Base-by-base conservation (phyloP, 1,140 invertebrate genomes). In the Calliopsis andreniformis region DNA sequence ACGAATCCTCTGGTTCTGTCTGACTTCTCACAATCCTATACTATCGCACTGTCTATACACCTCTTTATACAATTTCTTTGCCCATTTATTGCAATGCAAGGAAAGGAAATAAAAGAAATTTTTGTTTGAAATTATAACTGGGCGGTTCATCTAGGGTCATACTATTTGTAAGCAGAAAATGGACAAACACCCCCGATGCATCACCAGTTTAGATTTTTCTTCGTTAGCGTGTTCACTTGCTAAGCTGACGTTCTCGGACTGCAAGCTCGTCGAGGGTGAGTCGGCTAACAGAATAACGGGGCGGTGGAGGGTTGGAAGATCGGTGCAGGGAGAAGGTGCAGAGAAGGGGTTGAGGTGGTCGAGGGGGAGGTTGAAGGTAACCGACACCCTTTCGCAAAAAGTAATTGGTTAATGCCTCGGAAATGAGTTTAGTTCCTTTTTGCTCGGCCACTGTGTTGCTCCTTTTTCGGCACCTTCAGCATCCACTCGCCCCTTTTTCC, bases 351-450 rank as follows among this genome's bases (percentile, higher is more conserved):
- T 49, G 72, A 72, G 66, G 43, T n/a, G 59, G 39, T 63, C 62
- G 79, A 3, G 72, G 68, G 78, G 77, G 73, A 83, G 84, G 83
- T 81, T 82, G 87, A 89, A 89, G 87, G 89, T 88, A 90, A 90
- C 89, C 87, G 89, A 90, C 89, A 88, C 86, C 85, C 87, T 89
- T 89, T 89, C 87, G 87, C 88, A 91, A 91, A 90, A 91, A 90
- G 88, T 91, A 91, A 91, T 91, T 92, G 90, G 89, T 90, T 92
- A 91, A 91, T 92, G 89, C 89, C 89, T 89, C 87, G 90, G 89
- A 92, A 91, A 91, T 91, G 91, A 91, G 90, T 91, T 92, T 90
- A 91, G 88, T 90, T 92, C 87, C 86, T 87, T 92, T 91, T 90
- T 85, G 78, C 80, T 76, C 80, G 69, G 62, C 79, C 83, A 80